Evolutionary conservation across 2,113 vertebrate species (phyloP).

Genomic region (Nymphicus hollandicus): DNA sequence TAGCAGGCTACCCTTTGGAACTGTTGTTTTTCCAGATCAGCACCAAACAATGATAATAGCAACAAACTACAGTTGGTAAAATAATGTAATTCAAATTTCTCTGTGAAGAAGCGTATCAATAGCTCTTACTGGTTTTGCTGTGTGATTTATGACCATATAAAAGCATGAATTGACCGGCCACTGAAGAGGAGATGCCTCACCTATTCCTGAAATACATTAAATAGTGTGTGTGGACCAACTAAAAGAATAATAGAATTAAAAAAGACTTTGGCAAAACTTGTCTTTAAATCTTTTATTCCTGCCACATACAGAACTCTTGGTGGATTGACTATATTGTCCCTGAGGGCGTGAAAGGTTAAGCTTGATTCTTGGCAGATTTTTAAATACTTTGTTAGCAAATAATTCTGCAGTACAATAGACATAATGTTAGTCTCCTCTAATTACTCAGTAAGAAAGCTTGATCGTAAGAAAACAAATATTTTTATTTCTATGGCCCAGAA

Average conservation of each 20-base stretch:
- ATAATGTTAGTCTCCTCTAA: neutral
- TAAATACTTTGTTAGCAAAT: neutral
- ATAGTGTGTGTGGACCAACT: neutral
- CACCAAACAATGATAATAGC: neutral
- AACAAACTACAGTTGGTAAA: neutral
- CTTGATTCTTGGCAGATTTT: neutral
- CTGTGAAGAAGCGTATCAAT: neutral
- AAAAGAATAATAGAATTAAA: neutral
- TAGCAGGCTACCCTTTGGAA: neutral
- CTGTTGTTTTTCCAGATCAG: neutral
- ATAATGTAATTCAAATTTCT: neutral
- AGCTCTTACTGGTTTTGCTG: neutral
- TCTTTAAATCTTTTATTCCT: neutral
- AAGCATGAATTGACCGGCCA: neutral
- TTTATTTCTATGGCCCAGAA: neutral
- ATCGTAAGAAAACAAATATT: neutral
- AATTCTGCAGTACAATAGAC: neutral
- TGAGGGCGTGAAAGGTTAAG: accelerated
- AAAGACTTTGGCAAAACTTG: neutral
- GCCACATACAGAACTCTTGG: neutral
- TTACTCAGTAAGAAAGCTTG: neutral
- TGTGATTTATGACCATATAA: neutral
- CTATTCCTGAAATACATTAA: neutral
- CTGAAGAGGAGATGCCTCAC: neutral
- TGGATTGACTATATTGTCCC: neutral